A percentile compares a stretch with the other conserved stretches of the same genome.
phyloP scores from a whole-genome alignment of 2,113 vertebrate genomes.

The Pampusana beccarii region DNA sequence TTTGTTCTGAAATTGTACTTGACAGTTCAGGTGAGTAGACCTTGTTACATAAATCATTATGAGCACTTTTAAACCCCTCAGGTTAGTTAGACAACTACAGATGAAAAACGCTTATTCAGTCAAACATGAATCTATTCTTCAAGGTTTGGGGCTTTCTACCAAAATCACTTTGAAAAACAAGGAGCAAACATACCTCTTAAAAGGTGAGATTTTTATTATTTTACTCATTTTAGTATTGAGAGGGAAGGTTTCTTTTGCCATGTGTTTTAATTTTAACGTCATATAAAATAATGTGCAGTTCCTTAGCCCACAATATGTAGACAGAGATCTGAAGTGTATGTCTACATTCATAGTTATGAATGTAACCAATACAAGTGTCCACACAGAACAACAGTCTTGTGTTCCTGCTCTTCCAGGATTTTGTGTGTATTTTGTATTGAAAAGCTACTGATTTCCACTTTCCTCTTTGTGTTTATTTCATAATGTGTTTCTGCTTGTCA shows the following conservation, averaged over 20 bases:
- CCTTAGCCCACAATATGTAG: not conserved
- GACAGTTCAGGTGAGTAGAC: not conserved
- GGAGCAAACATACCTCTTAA: not conserved
- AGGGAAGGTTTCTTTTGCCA: not conserved
- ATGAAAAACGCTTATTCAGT: not conserved
- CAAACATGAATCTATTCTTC: not conserved
- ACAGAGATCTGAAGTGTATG: not conserved
- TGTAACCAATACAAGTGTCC: not conserved
- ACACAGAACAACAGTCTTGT: not conserved
- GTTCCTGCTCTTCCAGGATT: not conserved
- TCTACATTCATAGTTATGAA: not conserved
- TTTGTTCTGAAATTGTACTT: slow-evolving; percentile 34
- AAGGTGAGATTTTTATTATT: not conserved
- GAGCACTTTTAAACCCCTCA: not conserved
- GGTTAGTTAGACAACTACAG: not conserved
- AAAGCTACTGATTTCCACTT: not conserved
- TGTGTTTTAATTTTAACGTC: not conserved
- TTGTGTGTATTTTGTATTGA: not conserved
- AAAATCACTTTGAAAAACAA: not conserved
- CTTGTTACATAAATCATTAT: slow-evolving; percentile 3
- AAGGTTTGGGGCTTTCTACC: not conserved
- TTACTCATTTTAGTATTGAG: not conserved
- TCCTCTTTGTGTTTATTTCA: not conserved
- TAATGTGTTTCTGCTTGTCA: not conserved
- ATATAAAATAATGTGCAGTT: not conserved